Conservation (phyloP, 2,113 vertebrate species). For the Esox niger region DNA sequence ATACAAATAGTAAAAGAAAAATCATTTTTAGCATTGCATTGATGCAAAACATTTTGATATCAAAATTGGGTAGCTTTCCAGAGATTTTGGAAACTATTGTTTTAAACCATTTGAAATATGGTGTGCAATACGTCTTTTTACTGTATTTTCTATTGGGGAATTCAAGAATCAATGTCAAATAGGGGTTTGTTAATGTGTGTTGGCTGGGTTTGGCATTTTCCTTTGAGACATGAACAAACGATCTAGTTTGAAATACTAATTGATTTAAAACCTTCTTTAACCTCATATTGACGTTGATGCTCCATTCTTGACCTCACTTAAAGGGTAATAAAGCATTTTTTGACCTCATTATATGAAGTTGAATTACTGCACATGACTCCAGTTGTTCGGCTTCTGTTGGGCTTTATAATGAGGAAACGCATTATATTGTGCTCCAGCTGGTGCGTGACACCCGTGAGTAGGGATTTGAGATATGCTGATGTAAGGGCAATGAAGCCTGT, state of each 20-base stretch:
- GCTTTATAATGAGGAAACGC: not conserved
- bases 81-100: too few relatives aligned
- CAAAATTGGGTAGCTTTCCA: too few relatives aligned
- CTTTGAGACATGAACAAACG: conserved; percentile 26
- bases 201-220: conserved; percentile 50
- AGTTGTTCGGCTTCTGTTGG: conserved; percentile 5
- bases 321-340: conserved; percentile 13
- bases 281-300: conserved; percentile 48
- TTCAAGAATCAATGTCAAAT: too few relatives aligned
- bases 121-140: too few relatives aligned
- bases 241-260: conserved; percentile 59
- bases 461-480: not conserved
- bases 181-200: not conserved
- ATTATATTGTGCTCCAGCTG: not conserved
- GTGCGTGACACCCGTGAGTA: not conserved
- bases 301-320: conserved; percentile 40
- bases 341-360: conserved; percentile 32
- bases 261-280: conserved; percentile 60
- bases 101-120: too few relatives aligned
- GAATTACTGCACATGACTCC: conserved; percentile 5
- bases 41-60: too few relatives aligned
- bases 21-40: too few relatives aligned
- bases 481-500: not conserved
- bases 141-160: too few relatives aligned
- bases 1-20: too few relatives aligned